Evolutionary conservation across 2,888 invertebrate species (phyloP).

Genomic region (Tachina lurida): DNA sequence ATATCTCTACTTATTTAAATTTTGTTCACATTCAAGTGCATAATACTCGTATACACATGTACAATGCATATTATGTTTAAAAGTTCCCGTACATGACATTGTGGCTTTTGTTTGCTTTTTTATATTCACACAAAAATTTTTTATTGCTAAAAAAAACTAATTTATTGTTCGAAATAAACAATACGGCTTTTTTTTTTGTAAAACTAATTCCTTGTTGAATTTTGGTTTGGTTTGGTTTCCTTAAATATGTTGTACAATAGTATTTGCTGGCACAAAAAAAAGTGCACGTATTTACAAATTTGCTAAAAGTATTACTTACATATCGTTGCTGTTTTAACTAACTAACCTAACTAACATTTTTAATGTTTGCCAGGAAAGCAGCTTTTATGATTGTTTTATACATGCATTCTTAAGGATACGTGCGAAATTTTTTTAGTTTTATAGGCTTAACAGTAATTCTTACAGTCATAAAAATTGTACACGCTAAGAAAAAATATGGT

Average conservation of each 20-base stretch:
- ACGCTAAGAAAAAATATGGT: no score
- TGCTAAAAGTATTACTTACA: background rate
- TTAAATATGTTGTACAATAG: background rate
- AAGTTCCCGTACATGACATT: slow-evolving; percentile 32
- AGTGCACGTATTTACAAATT: slow-evolving; percentile 1
- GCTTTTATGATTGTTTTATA: no score
- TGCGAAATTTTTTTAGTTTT: no score
- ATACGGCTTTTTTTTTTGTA: slow-evolving; percentile 6
- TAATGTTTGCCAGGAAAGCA: no score
- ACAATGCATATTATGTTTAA: background rate
- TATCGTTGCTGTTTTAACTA: no score
- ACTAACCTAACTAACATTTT: no score
- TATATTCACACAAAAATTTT: background rate
- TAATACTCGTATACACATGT: background rate
- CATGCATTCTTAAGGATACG: no score
- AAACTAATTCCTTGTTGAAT: slow-evolving; percentile 38
- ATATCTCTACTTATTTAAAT: background rate
- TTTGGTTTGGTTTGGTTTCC: slow-evolving; percentile 13
- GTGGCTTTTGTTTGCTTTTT: slow-evolving; percentile 1
- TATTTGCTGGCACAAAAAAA: slow-evolving; percentile 13
- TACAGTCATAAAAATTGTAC: no score
- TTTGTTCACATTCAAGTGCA: background rate
- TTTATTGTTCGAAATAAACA: slow-evolving; percentile 24
- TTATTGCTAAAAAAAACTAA: slow-evolving; percentile 4
- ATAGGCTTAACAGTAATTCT: no score